Base-by-base conservation (phyloP, 2,888 invertebrate species). In the Epinotia ramella region DNA sequence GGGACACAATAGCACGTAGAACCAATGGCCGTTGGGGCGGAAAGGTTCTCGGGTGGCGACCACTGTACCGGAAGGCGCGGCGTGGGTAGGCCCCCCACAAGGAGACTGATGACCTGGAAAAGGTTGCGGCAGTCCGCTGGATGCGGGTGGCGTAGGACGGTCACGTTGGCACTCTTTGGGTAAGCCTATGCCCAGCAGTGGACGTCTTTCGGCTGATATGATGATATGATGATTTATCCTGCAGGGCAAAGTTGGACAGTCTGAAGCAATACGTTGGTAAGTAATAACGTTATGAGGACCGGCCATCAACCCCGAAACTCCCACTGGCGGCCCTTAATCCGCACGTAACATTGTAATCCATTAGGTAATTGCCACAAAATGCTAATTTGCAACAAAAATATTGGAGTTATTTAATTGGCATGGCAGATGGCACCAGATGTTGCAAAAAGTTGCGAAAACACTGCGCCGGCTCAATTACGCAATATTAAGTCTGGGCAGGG, bases 311-410 rank as follows among this genome's bases (percentile, higher is more conserved):
- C 18, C 44, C 46, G 16, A 46, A 57, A 46, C 63, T 57, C n/a
- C 18, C 33, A 18, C 18, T 53, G 49, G 5, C 49, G 60, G 40
- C 57, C 20, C 62, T 72, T 63, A 76, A 76, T 66, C 57, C 46
- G 57, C 49, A 13, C 59, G n/a, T 70, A 62, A 44, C 60, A 64
- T 12, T 13, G 18, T 24, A 71, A 49, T 62, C 67, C 76, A 76
- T 76, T 76, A 76, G 71, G 46, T 46, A 57, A 72, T 76, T 76
- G 71, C 67, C 33, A 76, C 64, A 67, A 72, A 76, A 72, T 72
- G 66, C 57, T 76, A 76, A 76, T 76, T 62, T 16, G 20, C 71
- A 65, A 63, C 76, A 67, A 76, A 76, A 76, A 76, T 67, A 63
- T 72, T 18, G 46, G 65, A 66, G 66, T 67, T 46, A 66, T 75